Base-by-base conservation (phyloP, 2,113 vertebrate species). In the Sinocyclocheilus rhinocerous region DNA sequence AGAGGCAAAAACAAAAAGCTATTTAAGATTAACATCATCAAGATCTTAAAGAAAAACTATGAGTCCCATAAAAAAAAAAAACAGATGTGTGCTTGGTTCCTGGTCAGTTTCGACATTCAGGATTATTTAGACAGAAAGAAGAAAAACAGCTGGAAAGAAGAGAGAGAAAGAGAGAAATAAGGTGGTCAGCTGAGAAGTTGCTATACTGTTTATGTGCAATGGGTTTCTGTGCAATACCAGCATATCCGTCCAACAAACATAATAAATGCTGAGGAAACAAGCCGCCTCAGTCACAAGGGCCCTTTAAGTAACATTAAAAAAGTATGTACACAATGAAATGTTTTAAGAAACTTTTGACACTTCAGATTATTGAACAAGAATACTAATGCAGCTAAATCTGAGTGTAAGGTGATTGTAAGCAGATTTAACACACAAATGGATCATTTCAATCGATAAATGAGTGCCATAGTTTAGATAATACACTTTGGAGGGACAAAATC, bases 61-160 rank as follows among this genome's bases (percentile, higher is more conserved):
- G 70, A 89, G 76, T 90, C 86, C 79, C 88, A 77, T 52, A 82
- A 77, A 85, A 59, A 29, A 29, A 29, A 29, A 29, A 29, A 29
- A 57, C 85, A 88, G 24, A 80, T 29, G 80, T 89, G 81, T 67
- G 13, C 88, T 78, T 92, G 92, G 93, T 93, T 96, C 93, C 93
- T 90, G 90, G 94, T 90, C 91, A 92, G 48, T 16, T 90, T n/a
- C 61, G 76, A 84, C 70, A 61, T 73, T 81, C 81, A 89, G 85
- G 78, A 85, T 69, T 50, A 22, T 70, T n/a, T 39, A 11, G 82
- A 42, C 24, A 33, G 8, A 67, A 15, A 65, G 3, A 87, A 81
- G 82, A 59, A 55, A 65, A 5, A 73, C 29, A 76, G 63, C 33
- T 33, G 48, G 33, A 72, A 22, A 72, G 18, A 72, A 48, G 45